Evolutionary conservation across 1,140 invertebrate species (phyloP), one percentile per base, ranked within the genome.

Genomic region (Hypsibius dujardini): DNA sequence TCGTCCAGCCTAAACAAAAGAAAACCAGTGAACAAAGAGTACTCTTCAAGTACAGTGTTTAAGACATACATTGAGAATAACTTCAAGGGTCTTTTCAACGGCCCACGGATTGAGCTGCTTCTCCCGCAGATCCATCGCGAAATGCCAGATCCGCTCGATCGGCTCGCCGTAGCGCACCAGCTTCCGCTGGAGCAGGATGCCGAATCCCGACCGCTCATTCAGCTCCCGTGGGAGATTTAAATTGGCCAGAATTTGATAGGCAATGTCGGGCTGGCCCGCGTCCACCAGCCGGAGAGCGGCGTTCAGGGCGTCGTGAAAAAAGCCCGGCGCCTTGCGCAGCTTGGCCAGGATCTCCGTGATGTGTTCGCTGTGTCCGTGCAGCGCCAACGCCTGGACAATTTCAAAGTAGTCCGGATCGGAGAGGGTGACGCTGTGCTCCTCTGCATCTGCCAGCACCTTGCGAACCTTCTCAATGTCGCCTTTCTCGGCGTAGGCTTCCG

Each of bases 291-390:
- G 82, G 1, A 87, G 78, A 71, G 89, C 85, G 1, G 84, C 75
- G 76, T 86, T 87, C 46, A 85, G 84, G 0, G 85, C 85, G 77
- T 89, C 87, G 79, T 87, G 86, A 76, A 87, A 87, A 74, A 86
- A 90, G 0, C 84, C 85, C 1, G 82, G 70, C 1, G 79, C 79
- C 76, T 85, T 84, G 45, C 81, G 80, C n/a, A 87, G 76, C 75
- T 84, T 82, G 15, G 76, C 72, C 3, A 86, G 79, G n/a, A 89
- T 75, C 73, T 83, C 76, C 70, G 86, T 83, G 12, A 88, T 78
- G 73, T 85, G 79, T 62, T 87, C 77, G 0, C 75, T 76, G 76
- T 90, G 84, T 45, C 85, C 84, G 74, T 85, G 85, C 0, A 82
- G 59, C 1, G 85, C 83, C 46, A 90, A 77, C 1, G 84, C 77